phyloP scores from a whole-genome alignment of 2,797 vertebrate genomes.

The Aeoliscus strigatus region DNA sequence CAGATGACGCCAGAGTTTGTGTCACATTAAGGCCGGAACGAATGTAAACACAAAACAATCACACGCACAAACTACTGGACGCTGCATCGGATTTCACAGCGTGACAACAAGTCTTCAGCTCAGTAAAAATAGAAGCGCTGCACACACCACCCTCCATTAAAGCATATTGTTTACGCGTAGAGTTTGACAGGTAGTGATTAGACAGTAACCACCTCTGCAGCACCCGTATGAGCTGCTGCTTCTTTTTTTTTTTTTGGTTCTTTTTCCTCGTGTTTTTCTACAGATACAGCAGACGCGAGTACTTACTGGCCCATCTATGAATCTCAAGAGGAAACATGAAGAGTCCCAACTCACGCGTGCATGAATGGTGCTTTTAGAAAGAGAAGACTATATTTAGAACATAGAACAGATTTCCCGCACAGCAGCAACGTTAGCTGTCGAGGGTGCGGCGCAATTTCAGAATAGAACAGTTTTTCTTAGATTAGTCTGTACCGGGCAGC shows the following conservation, averaged over 20 bases:
- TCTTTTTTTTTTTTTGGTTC: too few relatives aligned
- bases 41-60: too few relatives aligned
- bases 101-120: too few relatives aligned
- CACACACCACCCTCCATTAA: constrained; percentile 23
- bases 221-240: too few relatives aligned
- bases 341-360: constrained; percentile 29
- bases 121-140: constrained; percentile 60
- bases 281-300: constrained; percentile 32
- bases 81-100: too few relatives aligned
- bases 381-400: constrained; percentile 11
- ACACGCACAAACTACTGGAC: too few relatives aligned
- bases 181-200: constrained; percentile 63
- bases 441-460: too few relatives aligned
- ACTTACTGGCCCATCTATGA: constrained; percentile 43
- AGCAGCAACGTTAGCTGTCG: too few relatives aligned
- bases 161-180: constrained; percentile 48
- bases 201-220: constrained; percentile 54
- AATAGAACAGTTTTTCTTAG: too few relatives aligned
- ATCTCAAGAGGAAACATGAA: constrained; percentile 47
- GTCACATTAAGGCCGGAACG: too few relatives aligned
- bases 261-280: constrained; percentile 16
- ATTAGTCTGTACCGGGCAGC: too few relatives aligned
- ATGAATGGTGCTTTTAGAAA: constrained; percentile 35
- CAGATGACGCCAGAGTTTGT: too few relatives aligned
- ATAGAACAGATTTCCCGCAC: constrained; percentile 25